phyloP scores from a whole-genome alignment of 1,140 invertebrate genomes.

The Popillia japonica region DNA sequence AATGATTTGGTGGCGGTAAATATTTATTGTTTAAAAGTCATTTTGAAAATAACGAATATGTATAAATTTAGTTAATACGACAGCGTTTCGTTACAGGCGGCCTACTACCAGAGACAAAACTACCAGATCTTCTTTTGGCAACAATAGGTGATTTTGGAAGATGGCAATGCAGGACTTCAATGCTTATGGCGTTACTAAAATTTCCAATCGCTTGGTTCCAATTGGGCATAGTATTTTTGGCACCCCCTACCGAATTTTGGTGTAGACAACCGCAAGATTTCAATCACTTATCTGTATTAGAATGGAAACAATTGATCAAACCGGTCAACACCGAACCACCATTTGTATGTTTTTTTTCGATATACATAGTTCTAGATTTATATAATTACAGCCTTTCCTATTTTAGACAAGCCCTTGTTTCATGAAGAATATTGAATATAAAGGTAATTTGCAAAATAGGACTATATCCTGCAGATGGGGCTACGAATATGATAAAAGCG shows the following conservation, averaged over 20 bases:
- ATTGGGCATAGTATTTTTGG: slow-evolving; percentile 71
- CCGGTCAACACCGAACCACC: neutral
- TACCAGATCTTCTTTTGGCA: slow-evolving; percentile 48
- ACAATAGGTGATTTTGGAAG: slow-evolving; percentile 72
- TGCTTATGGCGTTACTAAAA: slow-evolving; percentile 71
- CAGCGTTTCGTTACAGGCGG: slow-evolving; percentile 45
- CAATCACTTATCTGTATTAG: slow-evolving; percentile 51
- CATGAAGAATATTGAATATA: slow-evolving; percentile 20
- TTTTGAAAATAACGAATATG: too few species aligned
- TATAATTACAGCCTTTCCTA: neutral
- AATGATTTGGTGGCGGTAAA: too few species aligned
- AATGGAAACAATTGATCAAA: slow-evolving; percentile 47
- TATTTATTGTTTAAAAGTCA: too few species aligned
- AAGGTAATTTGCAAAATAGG: neutral
- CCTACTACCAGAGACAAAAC: neutral
- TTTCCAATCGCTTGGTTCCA: slow-evolving; percentile 75
- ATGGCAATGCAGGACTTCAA: slow-evolving; percentile 74
- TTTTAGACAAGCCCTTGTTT: slow-evolving; percentile 21
- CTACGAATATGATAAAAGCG: slow-evolving; percentile 63
- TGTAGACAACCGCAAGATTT: slow-evolving; percentile 63
- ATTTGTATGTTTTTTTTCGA: neutral
- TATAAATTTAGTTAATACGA: neutral
- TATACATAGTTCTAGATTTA: neutral
- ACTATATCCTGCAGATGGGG: slow-evolving; percentile 50
- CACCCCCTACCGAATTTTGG: slow-evolving; percentile 68